phyloP scores from a whole-genome alignment of 2,888 invertebrate species.

The Isoperla grammatica region DNA sequence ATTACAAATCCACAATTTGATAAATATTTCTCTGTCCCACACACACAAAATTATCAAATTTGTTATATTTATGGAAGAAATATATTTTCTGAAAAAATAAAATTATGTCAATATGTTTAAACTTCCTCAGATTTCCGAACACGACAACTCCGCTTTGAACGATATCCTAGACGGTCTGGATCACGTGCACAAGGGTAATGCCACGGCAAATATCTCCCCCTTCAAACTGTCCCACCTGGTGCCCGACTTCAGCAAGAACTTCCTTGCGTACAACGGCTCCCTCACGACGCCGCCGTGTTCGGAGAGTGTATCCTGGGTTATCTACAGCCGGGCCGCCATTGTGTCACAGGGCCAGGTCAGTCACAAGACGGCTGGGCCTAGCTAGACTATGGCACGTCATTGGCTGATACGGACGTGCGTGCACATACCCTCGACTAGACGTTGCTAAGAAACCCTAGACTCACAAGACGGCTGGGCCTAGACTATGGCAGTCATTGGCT shows the following conservation, averaged over 20 bases:
- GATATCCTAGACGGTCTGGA: slow-evolving; percentile 48
- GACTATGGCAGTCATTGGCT: too few relatives aligned
- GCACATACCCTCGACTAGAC: too few relatives aligned
- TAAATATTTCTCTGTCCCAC: too few relatives aligned
- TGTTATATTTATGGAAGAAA: too few relatives aligned
- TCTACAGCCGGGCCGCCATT: slow-evolving; percentile 52
- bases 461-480: too few relatives aligned
- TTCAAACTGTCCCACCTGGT: slow-evolving; percentile 49
- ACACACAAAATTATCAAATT: too few relatives aligned
- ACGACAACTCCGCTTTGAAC: slow-evolving; percentile 35
- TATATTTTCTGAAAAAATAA: too few relatives aligned
- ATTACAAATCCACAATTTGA: too few relatives aligned
- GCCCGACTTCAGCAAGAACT: slow-evolving; percentile 55
- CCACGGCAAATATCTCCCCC: slow-evolving; percentile 48
- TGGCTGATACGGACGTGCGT: too few relatives aligned
- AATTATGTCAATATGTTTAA: too few relatives aligned
- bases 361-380: too few relatives aligned
- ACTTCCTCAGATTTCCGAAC: slow-evolving; percentile 12
- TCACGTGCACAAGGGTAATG: slow-evolving; percentile 48
- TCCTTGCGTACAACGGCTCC: slow-evolving; percentile 59
- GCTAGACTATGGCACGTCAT: not conserved
- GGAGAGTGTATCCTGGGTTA: slow-evolving; percentile 54
- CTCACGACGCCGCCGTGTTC: slow-evolving; percentile 45
- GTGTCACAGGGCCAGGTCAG: slow-evolving; percentile 55
- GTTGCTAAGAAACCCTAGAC: too few relatives aligned